Evolutionary conservation across 2,888 invertebrate genomes (phyloP).

Genomic region (Euzophera pinguis): DNA sequence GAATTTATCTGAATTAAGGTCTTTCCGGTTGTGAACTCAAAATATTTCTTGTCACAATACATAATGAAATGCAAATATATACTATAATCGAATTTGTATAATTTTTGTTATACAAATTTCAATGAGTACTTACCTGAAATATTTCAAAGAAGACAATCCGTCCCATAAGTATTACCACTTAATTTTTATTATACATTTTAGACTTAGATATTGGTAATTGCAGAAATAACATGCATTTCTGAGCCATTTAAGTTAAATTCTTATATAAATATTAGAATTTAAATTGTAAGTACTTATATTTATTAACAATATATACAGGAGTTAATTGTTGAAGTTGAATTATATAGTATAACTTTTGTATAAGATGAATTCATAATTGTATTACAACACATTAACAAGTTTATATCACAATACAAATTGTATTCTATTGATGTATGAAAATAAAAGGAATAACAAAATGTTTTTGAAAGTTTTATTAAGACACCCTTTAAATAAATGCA

Average conservation of each 20-base stretch:
- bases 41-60: conserved; percentile 40
- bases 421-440: conserved; percentile 68
- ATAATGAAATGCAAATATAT: conserved; percentile 13
- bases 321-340: conserved; percentile 19
- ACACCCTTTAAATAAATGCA: background rate
- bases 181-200: conserved; percentile 15
- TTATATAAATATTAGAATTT: conserved; percentile 17
- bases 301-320: conserved; percentile 25
- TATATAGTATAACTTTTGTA: conserved; percentile 18
- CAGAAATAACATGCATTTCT: conserved; percentile 19
- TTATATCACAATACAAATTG: conserved; percentile 63
- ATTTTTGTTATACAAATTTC: background rate
- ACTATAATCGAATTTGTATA: background rate
- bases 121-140: background rate
- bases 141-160: conserved; percentile 44
- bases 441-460: conserved; percentile 30
- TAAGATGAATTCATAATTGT: conserved; percentile 19
- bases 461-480: conserved; percentile 25
- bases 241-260: conserved; percentile 21
- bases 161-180: conserved; percentile 67
- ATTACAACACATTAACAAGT: conserved; percentile 26
- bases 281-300: conserved; percentile 22
- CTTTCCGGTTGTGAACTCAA: conserved; percentile 53
- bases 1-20: conserved; percentile 18
- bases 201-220: conserved; percentile 19